Conservation (phyloP, 30 jellyfish, hydroid and myxozoan species). For the Turritopsis dohrnii region DNA sequence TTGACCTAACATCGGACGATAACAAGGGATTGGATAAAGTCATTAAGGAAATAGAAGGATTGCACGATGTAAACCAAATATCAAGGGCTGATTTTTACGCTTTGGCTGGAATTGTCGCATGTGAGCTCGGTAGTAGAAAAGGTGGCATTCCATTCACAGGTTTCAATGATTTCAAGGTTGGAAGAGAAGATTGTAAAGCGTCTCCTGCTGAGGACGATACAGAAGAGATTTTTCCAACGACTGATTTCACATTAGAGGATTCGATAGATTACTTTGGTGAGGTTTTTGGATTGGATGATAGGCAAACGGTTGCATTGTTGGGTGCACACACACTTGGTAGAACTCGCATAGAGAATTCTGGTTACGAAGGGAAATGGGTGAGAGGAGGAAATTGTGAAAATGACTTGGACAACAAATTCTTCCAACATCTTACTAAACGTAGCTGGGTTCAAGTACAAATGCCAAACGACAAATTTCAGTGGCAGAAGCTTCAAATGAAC, state of each 20-base stretch:
- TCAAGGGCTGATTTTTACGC: slow-evolving; percentile 17
- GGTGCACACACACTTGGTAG: slow-evolving; percentile 30
- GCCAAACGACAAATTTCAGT: background rate
- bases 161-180: background rate
- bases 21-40: background rate
- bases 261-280: background rate
- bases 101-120: slow-evolving; percentile 4
- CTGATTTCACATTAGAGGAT: background rate
- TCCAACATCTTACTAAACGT: background rate
- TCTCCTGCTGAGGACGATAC: background rate
- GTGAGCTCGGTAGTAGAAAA: no score
- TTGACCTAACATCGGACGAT: background rate
- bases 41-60: background rate
- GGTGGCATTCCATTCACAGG: no score
- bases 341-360: slow-evolving; percentile 10
- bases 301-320: background rate
- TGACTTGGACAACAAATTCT: background rate
- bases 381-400: background rate
- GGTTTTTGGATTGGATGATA: background rate
- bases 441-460: background rate
- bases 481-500: no score
- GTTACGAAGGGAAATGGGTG: slow-evolving; percentile 8
- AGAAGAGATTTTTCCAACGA: background rate
- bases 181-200: background rate
- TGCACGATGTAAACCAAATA: background rate